phyloP scores from a whole-genome alignment of 2,113 vertebrate species.

The Pachyramphus minor region DNA sequence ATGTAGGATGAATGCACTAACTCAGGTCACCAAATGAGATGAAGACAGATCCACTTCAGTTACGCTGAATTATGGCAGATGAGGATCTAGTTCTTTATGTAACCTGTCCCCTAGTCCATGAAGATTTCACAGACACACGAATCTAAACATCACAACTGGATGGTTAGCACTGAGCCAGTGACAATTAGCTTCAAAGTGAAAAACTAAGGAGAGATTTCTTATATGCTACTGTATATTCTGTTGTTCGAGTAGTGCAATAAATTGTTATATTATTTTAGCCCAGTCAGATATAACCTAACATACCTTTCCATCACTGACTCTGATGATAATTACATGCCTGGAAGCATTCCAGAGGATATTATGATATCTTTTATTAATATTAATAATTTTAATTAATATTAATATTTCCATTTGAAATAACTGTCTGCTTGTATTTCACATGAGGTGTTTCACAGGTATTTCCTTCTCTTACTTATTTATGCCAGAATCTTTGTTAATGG shows the following conservation, averaged over 20 bases:
- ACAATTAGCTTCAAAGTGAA: not conserved
- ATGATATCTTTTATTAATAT: not conserved
- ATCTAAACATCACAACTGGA: not conserved
- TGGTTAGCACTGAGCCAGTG: not conserved
- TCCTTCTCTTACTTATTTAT: not conserved
- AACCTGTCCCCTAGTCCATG: not conserved
- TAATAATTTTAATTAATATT: too few species aligned
- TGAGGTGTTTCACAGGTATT: not conserved
- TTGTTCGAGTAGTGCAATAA: not conserved
- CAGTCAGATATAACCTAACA: not conserved
- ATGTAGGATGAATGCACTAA: not conserved
- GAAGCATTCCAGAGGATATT: not conserved
- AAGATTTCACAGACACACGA: not conserved
- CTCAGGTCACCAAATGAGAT: not conserved
- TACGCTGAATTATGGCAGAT: not conserved
- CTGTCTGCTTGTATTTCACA: not conserved
- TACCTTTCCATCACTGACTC: not conserved
- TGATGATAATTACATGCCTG: not conserved
- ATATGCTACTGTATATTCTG: not conserved
- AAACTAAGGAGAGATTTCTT: not conserved
- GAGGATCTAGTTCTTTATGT: not conserved
- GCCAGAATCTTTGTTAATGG: not conserved
- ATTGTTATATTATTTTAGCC: not conserved
- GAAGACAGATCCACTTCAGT: not conserved
- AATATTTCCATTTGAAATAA: not conserved